These are phyloP conservation scores for Callyntrura guangdongensis DNA, from an alignment of 2,888 invertebrate genomes.

Conservation along the genomic window DNA sequence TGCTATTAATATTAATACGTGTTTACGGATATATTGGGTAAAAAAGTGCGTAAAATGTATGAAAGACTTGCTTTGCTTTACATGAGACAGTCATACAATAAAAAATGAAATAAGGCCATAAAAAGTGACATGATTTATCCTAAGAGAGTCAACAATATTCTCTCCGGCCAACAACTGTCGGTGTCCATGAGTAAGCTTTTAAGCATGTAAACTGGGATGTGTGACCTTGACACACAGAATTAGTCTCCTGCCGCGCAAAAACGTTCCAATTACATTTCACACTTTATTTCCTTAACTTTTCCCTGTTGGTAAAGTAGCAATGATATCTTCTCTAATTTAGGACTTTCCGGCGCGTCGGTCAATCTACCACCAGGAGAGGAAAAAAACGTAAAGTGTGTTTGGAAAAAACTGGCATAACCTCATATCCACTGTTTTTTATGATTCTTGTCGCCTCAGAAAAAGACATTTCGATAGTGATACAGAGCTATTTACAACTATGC, in stretches of 20 bases:
- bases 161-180: not conserved
- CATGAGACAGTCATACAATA: constrained; percentile 19
- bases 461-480: too few relatives aligned
- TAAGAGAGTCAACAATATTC: constrained; percentile 22
- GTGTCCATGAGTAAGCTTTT: not conserved
- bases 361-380: too few relatives aligned
- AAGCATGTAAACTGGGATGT: not conserved
- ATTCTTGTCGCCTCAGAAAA: too few relatives aligned
- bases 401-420: too few relatives aligned
- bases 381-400: too few relatives aligned
- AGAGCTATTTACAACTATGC: too few relatives aligned
- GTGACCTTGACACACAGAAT: constrained; percentile 41
- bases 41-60: not conserved
- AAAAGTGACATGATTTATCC: not conserved
- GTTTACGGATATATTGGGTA: not conserved
- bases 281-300: not conserved
- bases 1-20: too few relatives aligned
- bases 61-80: constrained; percentile 7
- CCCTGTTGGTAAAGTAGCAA: too few relatives aligned
- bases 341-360: too few relatives aligned
- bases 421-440: too few relatives aligned
- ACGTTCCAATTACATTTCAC: not conserved
- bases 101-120: not conserved
- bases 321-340: too few relatives aligned
- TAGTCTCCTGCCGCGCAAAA: not conserved